Base-by-base conservation (phyloP, 2,888 invertebrate genomes). In the Cecidostiba fungosa region DNA sequence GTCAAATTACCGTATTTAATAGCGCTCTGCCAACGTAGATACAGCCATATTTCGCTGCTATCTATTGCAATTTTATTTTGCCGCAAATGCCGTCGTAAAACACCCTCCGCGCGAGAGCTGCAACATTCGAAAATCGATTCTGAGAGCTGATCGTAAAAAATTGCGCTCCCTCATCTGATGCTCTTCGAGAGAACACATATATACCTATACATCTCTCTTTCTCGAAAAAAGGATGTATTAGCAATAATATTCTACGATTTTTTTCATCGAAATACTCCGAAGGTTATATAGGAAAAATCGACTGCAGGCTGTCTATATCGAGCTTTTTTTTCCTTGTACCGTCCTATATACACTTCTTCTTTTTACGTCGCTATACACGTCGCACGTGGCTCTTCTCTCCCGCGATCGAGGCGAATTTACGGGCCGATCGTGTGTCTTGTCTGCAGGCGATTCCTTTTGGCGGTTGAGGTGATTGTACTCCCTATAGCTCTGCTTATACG, bases 231-330 rank as follows among this genome's bases (percentile, higher is more conserved):
- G 39, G 10, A 2, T 43, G 12, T 43, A 10, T 43, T 6, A 36
- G 36, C 36, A 32, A 36, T 36, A 5, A 36, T 36, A 32, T 32
- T 32, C 32, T 32, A 36, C 36, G 6, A 36, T 36, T 36, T 6
- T 36, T 36, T 6, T 36, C 6, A 47, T 26, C 70, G n/a, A 10
- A 19, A 43, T 12, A 62, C 26, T 19, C 29, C 10, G 29, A 72
- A n/a, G 26, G 72, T 47, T 69, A n/a, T 70, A 32, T 72, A 72
- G 73, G 80, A 39, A 59, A 72, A 73, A 59, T 81, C 3, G 73
- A 73, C 80, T 81, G 73, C 59, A 73, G 73, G 59, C n/a, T n/a
- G n/a, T n/a, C n/a, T 80, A 26, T 72, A 80, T 80, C 80, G 80
- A 39, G 80, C 62, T 81, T 29, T 81, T 80, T 72, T 72, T 19